Evolutionary conservation across 1,140 invertebrate species (phyloP), one percentile per base, ranked within the genome.

Genomic region (Pinna nobilis): DNA sequence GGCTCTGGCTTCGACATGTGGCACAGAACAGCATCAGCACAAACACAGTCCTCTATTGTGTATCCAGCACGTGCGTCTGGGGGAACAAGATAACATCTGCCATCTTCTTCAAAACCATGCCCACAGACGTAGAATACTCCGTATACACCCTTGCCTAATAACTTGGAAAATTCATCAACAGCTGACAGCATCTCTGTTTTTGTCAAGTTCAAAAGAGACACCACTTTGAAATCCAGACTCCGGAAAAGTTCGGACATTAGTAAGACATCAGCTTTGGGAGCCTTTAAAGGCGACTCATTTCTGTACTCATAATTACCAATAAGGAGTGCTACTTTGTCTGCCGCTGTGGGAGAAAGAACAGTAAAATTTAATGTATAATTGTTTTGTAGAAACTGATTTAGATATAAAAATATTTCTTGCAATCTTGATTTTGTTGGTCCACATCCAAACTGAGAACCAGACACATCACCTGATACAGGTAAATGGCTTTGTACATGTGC

Each of bases 61-160:
- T 85, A 86, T 6, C 86, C 84, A 4, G 80, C 77, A 7, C 86
- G 88, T n/a, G 89, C 89, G 77, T 90, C 90, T 7, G 86, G 82
- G 5, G 90, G 90, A 6, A 90, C 80, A 18, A 90, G 72, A 74
- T 89, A 90, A 57, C 88, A 89, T 60, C 88, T 83, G 15, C 87
- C 87, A 59, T 89, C 80, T 49, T 88, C 86, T 70, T 90, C 89
- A 78, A 90, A 90, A 7, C 90, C 90, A 78, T 90, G 90, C 0
- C 90, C 90, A 74, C 89, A 90, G 69, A 90, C 90, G 67, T 90
- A 90, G 66, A 90, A 90, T 20, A 90, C 86, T 63, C 85, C 89
- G 80, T 90, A 90, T 35, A 90, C 89, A 41, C 88, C 89, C 28
- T 83, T 76, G 15, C 83, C 87, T 9, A 90, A 76, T 44, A 90